Evolutionary conservation across 92 coral and sea anemone species (phyloP).

Genomic region (Hydrozoanthus gracilis): DNA sequence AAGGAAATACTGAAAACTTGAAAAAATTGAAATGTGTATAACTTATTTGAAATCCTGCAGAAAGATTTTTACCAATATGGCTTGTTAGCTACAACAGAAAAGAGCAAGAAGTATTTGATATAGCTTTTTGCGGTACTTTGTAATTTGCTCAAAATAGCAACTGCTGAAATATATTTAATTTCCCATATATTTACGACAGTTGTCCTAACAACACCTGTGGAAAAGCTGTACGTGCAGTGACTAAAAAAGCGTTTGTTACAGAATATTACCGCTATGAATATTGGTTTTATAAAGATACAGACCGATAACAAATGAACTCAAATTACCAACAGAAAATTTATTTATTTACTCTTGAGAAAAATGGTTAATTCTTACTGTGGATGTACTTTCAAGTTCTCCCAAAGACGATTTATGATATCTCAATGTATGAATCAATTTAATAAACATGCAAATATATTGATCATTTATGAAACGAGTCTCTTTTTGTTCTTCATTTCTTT

Average conservation of each 20-base stretch:
- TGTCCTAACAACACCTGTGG: neutral
- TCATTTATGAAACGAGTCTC: too few species aligned
- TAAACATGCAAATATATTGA: too few species aligned
- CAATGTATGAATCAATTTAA: too few species aligned
- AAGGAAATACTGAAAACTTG: neutral
- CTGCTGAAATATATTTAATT: neutral
- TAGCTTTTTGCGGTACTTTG: constrained; percentile 9
- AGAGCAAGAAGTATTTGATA: constrained; percentile 6
- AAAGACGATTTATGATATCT: neutral
- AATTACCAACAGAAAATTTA: neutral
- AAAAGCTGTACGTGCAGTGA: neutral
- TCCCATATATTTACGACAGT: neutral
- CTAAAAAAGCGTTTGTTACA: neutral
- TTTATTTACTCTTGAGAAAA: neutral
- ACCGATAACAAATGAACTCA: neutral
- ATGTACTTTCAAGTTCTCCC: neutral
- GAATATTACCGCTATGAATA: neutral
- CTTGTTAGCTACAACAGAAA: neutral
- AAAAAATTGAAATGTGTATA: neutral
- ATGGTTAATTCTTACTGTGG: neutral
- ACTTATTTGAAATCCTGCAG: neutral
- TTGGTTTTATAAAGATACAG: neutral
- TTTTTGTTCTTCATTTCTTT: too few species aligned
- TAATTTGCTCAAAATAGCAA: neutral
- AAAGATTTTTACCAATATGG: neutral